Conservation (phyloP, 1,140 invertebrate species). For the Drosophila asahinai region DNA sequence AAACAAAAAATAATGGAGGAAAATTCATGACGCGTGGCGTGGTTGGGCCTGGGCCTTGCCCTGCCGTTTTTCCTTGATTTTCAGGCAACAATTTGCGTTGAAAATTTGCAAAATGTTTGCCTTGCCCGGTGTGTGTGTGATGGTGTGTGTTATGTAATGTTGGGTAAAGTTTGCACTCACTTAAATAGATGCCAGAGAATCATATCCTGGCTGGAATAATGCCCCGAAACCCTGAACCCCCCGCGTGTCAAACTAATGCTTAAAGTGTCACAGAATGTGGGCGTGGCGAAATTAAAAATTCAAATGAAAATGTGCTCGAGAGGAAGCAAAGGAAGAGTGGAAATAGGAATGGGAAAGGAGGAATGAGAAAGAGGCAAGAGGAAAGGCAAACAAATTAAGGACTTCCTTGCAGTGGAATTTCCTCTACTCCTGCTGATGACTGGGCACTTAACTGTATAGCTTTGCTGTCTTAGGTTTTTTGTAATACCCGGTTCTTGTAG, state of each 20-base stretch:
- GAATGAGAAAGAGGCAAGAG: not conserved
- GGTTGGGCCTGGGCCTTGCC: slow-evolving; percentile 13
- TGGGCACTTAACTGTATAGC: slow-evolving; percentile 25
- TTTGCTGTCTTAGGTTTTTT: slow-evolving; percentile 4
- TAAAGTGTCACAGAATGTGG: slow-evolving; percentile 69
- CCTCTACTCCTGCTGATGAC: slow-evolving; percentile 29
- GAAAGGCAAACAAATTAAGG: slow-evolving; percentile 68
- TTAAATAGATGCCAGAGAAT: slow-evolving; percentile 76
- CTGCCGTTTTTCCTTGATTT: slow-evolving; percentile 25
- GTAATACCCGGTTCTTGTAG: not conserved
- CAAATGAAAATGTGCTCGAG: slow-evolving; percentile 74
- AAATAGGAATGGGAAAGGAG: not conserved
- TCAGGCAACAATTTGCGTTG: slow-evolving; percentile 68
- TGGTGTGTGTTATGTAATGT: slow-evolving; percentile 58
- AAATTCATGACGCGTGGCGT: slow-evolving; percentile 57
- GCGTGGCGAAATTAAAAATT: slow-evolving; percentile 74
- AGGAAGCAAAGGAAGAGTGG: not conserved
- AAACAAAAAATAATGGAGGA: slow-evolving; percentile 25
- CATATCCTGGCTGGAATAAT: slow-evolving; percentile 59
- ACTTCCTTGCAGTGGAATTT: slow-evolving; percentile 60
- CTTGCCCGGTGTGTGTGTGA: slow-evolving; percentile 28
- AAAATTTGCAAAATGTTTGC: slow-evolving; percentile 78
- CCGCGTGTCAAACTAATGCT: slow-evolving; percentile 72
- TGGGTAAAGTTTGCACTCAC: slow-evolving; percentile 72
- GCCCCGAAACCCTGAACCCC: slow-evolving; percentile 8